Conservation (phyloP, 2,888 invertebrate genomes). For the Harpalus rufipes region DNA sequence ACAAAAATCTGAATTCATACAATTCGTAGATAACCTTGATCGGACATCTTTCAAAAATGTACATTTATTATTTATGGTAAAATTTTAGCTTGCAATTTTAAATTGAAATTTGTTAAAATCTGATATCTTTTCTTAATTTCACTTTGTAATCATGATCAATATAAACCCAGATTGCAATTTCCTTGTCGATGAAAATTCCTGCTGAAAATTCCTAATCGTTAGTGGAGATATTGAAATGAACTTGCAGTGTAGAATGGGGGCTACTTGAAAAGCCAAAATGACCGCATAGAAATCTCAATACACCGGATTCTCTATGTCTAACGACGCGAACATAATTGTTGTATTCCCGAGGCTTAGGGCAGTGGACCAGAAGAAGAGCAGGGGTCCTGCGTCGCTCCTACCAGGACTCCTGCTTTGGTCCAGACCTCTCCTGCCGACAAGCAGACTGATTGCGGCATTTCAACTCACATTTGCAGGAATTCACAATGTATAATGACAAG, state of each 20-base stretch:
- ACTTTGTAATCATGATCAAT: background rate
- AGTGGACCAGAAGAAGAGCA: slow-evolving; percentile 39
- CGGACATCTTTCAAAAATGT: too few relatives aligned
- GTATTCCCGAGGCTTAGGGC: slow-evolving; percentile 72
- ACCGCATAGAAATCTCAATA: slow-evolving; percentile 72
- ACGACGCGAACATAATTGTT: slow-evolving; percentile 77
- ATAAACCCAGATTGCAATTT: background rate
- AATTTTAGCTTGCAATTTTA: too few relatives aligned
- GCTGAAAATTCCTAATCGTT: slow-evolving; percentile 28
- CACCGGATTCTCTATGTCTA: slow-evolving; percentile 76
- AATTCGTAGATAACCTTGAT: too few relatives aligned
- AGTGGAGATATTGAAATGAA: slow-evolving; percentile 36
- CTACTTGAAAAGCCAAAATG: slow-evolving; percentile 65
- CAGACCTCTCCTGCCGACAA: slow-evolving; percentile 71
- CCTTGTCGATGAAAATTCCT: background rate
- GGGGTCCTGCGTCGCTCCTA: background rate
- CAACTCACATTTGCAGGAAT: slow-evolving; percentile 74
- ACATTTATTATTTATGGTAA: too few relatives aligned
- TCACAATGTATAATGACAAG: slow-evolving; percentile 76
- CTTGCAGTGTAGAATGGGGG: background rate
- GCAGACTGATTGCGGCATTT: slow-evolving; percentile 76
- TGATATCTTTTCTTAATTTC: background rate
- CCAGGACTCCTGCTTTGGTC: slow-evolving; percentile 22
- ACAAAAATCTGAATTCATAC: too few relatives aligned
- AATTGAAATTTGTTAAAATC: background rate